Conservation (phyloP, 2,113 vertebrate species). For the Bubo blakistoni region DNA sequence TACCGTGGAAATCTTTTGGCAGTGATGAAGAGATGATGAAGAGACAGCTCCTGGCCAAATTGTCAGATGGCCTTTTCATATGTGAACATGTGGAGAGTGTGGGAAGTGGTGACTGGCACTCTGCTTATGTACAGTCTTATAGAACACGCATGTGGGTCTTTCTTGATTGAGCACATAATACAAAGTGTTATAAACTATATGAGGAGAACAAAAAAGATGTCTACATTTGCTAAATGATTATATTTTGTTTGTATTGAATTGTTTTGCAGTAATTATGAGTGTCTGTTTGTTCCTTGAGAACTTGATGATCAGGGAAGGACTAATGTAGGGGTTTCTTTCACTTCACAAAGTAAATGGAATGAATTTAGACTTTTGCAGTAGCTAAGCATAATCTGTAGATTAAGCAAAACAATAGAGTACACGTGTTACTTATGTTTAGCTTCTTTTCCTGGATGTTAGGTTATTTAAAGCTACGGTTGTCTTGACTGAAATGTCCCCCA, state of each 20-base stretch:
- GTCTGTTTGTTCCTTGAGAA: not conserved
- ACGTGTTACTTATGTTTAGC: not conserved
- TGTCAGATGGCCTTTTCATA: not conserved
- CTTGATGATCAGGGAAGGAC: not conserved
- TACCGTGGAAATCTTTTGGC: not conserved
- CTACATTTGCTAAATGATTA: not conserved
- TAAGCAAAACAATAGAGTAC: not conserved
- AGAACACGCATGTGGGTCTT: not conserved
- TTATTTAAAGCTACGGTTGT: not conserved
- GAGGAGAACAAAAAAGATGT: not conserved
- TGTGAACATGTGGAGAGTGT: not conserved
- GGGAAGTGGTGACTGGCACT: not conserved
- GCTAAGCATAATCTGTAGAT: not conserved
- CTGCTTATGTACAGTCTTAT: fast-evolving
- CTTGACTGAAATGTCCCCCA: not conserved
- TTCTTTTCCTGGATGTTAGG: not conserved
- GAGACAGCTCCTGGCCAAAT: not conserved
- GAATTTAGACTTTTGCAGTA: not conserved
- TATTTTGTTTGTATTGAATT: not conserved
- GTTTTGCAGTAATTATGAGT: not conserved
- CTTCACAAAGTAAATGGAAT: not conserved
- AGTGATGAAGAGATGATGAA: not conserved
- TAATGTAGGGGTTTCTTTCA: not conserved
- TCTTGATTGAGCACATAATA: fast-evolving
- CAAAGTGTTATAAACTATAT: not conserved